Evolutionary conservation across 1,140 invertebrate species (phyloP), one percentile per base, ranked within the genome.

Genomic region (Nephila pilipes): DNA sequence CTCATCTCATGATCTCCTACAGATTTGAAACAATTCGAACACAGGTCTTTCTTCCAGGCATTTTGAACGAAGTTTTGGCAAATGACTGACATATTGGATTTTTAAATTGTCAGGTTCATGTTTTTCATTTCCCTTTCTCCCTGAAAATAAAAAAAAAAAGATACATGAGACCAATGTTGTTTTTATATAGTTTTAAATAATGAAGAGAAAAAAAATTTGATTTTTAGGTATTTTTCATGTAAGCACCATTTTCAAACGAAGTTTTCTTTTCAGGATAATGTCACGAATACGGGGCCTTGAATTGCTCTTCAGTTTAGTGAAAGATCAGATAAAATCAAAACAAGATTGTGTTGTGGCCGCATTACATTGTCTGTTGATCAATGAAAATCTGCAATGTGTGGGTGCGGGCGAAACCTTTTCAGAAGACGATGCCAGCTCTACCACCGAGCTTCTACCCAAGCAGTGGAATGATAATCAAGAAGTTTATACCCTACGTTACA

Each of bases 41-140:
- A 99, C 91, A 99, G 96, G 95, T 99, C 98, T 96, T 98, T 98
- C 95, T 98, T 98, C 98, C 98, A 99, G 83, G 98, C 98, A 96
- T 99, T 99, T 96, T 99, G 98, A 94, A 98, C 97, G 95, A 99
- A 99, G 94, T 97, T 97, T 95, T 97, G 97, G 96, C 98, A 99
- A 94, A 98, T 97, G 88, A 97, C 96, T 94, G 97, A 97, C 97
- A 97, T 97, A 18, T 65, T 89, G 85, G 32, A 10, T 46, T n/a
- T 83, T 91, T 69, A 54, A 2, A 69, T 83, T 10, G 29, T 54
- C 81, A 46, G 46, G 46, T 46, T 10, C 46, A 46, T 46, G 46
- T 6, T 46, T 83, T 83, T 38, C 2, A 55, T 55, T 25, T 57
- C 20, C 5, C 25, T 29, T 81, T 90, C 29, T 46, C 10, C 29